phyloP scores from a whole-genome alignment of 2,113 vertebrate genomes.

The Polypterus senegalus region DNA sequence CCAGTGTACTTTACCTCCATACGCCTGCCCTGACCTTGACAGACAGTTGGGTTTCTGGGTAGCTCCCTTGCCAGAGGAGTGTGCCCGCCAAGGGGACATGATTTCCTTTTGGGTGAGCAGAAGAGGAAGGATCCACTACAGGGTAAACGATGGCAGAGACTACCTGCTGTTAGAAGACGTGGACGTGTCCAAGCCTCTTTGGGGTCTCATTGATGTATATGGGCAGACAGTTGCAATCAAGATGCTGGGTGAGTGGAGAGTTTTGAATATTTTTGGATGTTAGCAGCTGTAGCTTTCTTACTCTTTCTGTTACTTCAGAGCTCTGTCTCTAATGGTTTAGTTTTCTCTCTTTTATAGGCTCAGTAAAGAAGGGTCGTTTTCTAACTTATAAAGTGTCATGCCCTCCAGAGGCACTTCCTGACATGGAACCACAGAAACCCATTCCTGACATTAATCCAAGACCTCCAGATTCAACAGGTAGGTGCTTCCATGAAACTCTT shows the following conservation, averaged over 20 bases:
- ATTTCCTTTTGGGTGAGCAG: constrained; percentile 57
- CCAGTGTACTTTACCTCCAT: constrained; percentile 25
- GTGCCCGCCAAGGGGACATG: constrained; percentile 22
- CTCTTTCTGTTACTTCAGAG: neutral
- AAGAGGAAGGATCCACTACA: constrained; percentile 29
- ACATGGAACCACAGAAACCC: neutral
- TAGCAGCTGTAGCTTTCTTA: too few relatives aligned
- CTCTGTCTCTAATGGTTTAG: neutral
- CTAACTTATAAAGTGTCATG: constrained; percentile 31
- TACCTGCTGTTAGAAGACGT: constrained; percentile 22
- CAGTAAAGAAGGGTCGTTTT: constrained; percentile 18
- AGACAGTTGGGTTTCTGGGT: constrained; percentile 43
- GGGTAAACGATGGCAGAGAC: neutral
- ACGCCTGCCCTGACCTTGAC: constrained; percentile 57
- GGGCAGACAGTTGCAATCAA: constrained; percentile 54
- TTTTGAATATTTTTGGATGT: neutral
- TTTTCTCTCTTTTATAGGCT: constrained; percentile 30
- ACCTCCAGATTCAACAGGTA: too few relatives aligned
- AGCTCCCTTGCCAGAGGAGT: constrained; percentile 17
- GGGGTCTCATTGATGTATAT: constrained; percentile 70
- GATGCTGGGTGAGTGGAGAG: constrained; percentile 46
- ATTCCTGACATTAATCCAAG: too few relatives aligned
- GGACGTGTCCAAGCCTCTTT: constrained; percentile 38
- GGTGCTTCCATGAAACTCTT: too few relatives aligned
- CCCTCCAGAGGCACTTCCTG: constrained; percentile 10